phyloP scores from a whole-genome alignment of 2,888 invertebrate species.

The Temnothorax rugatulus region DNA sequence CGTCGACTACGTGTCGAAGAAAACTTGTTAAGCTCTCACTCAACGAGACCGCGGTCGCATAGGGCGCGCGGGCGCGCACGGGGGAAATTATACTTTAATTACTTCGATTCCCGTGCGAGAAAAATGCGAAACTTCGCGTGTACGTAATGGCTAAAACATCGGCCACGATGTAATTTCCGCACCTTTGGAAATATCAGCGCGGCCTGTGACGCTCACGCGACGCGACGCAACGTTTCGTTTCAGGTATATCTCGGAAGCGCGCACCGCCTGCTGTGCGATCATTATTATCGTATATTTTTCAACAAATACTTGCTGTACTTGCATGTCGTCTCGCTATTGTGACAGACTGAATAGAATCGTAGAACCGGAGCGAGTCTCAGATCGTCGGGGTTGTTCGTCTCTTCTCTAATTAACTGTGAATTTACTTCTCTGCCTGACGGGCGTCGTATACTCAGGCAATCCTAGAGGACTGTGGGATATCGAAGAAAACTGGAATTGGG shows the following conservation, averaged over 20 bases:
- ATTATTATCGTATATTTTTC: constrained; percentile 6
- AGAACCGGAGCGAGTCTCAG: constrained; percentile 71
- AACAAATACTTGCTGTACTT: neutral
- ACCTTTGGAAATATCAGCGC: constrained; percentile 41
- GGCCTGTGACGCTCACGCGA: constrained; percentile 31
- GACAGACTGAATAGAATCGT: constrained; percentile 72
- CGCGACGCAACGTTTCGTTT: constrained; percentile 22
- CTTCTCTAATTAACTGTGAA: constrained; percentile 79
- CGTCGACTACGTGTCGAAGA: constrained; percentile 28
- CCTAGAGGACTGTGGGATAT: constrained; percentile 42
- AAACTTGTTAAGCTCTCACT: constrained; percentile 50
- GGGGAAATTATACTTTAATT: constrained; percentile 51
- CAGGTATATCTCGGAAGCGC: neutral
- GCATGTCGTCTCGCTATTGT: constrained; percentile 19
- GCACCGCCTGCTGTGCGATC: neutral
- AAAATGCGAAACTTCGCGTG: constrained; percentile 41
- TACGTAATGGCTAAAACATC: constrained; percentile 43
- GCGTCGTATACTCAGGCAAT: constrained; percentile 22
- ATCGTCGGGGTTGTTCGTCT: constrained; percentile 74
- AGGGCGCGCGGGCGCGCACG: neutral
- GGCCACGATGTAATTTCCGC: constrained; percentile 47
- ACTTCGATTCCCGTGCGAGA: constrained; percentile 38
- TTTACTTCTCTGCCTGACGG: constrained; percentile 52
- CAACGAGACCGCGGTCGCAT: constrained; percentile 20
- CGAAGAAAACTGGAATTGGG: constrained; percentile 78